Percentiles rank a stretch among this genome's conserved stretches.
Evolutionary conservation across 1,140 invertebrate genomes (phyloP).

Genomic region (Atopsyche davidsoni): DNA sequence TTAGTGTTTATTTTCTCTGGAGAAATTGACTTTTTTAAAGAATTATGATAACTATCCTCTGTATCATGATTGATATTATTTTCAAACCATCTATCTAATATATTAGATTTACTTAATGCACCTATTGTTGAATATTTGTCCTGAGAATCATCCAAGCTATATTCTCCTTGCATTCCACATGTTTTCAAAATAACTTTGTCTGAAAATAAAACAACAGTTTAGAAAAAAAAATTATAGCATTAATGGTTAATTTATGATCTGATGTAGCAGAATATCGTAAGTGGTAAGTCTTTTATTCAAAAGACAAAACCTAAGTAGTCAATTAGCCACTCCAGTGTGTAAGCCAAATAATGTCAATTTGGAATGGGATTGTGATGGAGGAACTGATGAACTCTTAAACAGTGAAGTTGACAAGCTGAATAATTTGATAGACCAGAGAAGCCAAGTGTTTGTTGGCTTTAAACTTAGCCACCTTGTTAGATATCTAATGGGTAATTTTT

Average conservation of each 20-base stretch:
- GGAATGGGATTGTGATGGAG: too few species aligned
- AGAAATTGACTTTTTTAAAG: background rate
- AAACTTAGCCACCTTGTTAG: too few species aligned
- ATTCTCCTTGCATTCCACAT: conserved; percentile 54
- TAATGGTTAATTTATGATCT: background rate
- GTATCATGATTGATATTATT: conserved; percentile 32
- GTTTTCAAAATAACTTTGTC: conserved; percentile 57
- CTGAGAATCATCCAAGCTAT: conserved; percentile 33
- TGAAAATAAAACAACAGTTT: conserved; percentile 40
- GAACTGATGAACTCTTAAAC: too few species aligned
- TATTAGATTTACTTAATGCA: conserved; percentile 37
- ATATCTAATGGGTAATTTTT: too few species aligned
- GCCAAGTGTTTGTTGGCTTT: too few species aligned
- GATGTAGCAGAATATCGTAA: too few species aligned
- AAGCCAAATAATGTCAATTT: too few species aligned
- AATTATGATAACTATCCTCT: background rate
- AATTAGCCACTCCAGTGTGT: too few species aligned
- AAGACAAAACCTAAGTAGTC: too few species aligned
- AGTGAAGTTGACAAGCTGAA: too few species aligned
- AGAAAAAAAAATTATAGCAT: conserved; percentile 14
- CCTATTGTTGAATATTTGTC: conserved; percentile 7
- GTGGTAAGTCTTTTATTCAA: too few species aligned
- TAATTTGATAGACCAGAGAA: too few species aligned
- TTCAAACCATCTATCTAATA: conserved; percentile 43
- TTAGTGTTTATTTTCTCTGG: conserved; percentile 1